phyloP scores from a whole-genome alignment of 2,797 vertebrate genomes.

The Synanceia verrucosa region DNA sequence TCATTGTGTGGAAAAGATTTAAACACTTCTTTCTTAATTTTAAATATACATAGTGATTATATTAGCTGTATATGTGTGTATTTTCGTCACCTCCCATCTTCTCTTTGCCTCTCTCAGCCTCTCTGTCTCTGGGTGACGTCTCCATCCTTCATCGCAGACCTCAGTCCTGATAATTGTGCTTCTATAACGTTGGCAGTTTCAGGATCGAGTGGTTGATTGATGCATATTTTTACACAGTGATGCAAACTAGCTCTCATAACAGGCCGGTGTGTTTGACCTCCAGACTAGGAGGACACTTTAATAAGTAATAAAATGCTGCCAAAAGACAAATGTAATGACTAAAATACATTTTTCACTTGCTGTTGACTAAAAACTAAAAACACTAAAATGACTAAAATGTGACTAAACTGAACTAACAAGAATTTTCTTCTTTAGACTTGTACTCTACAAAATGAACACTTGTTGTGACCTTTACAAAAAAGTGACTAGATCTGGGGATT shows the following conservation, averaged over 20 bases:
- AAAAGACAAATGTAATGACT: neutral
- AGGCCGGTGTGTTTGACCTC: too few species aligned
- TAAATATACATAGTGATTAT: too few species aligned
- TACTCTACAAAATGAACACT: neutral
- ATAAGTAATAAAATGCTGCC: too few species aligned
- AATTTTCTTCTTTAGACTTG: too few species aligned
- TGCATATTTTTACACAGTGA: too few species aligned
- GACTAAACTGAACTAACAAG: too few species aligned
- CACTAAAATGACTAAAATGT: neutral
- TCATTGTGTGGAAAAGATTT: too few species aligned
- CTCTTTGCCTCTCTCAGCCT: neutral
- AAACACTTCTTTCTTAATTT: too few species aligned
- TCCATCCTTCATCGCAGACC: neutral
- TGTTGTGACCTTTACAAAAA: neutral
- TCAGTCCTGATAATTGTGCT: neutral
- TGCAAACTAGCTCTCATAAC: too few species aligned
- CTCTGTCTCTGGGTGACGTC: neutral
- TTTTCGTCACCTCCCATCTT: neutral
- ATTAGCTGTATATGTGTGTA: neutral
- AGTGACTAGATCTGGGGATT: rapidly evolving
- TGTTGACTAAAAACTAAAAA: neutral
- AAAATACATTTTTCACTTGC: neutral
- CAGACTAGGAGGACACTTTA: too few species aligned
- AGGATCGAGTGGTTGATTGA: neutral
- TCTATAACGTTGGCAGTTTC: too few species aligned